Percentiles rank a stretch among this genome's conserved stretches.
Evolutionary conservation across 2,888 invertebrate genomes (phyloP).

Genomic region (Erebia epiphron): DNA sequence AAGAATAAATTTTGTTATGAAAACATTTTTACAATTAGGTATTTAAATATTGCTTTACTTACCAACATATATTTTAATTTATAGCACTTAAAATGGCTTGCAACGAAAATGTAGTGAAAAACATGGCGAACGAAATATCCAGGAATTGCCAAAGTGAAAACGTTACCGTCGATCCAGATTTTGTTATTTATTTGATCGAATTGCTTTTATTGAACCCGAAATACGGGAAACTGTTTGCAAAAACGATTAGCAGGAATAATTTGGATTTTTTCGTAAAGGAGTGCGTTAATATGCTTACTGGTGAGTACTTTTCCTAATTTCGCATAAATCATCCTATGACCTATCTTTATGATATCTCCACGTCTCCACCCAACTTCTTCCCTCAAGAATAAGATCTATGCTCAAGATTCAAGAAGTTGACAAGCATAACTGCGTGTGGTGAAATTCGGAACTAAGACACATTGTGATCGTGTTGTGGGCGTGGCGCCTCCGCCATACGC

Average conservation of each 20-base stretch:
- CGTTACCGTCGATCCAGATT: constrained; percentile 71
- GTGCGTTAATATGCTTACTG: constrained; percentile 70
- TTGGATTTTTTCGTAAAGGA: constrained; percentile 80
- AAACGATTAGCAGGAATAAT: constrained; percentile 72
- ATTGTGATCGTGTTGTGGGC: no score
- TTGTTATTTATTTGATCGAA: constrained; percentile 79
- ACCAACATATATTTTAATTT: background rate
- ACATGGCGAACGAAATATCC: constrained; percentile 83
- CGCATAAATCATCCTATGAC: no score
- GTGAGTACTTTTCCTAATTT: constrained; percentile 55
- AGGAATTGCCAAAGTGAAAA: constrained; percentile 74
- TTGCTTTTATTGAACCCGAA: constrained; percentile 81
- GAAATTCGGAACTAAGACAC: no score
- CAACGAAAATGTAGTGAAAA: constrained; percentile 79
- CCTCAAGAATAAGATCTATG: background rate
- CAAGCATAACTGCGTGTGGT: no score
- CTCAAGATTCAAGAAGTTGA: no score
- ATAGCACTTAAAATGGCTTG: constrained; percentile 57
- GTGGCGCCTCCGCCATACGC: no score
- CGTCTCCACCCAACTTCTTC: background rate
- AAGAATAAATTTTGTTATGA: background rate
- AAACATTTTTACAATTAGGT: background rate
- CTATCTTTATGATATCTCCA: background rate
- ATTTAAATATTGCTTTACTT: background rate
- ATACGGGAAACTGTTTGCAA: constrained; percentile 77